Percentiles rank a stretch among this genome's conserved stretches.
Conservation (phyloP, 35 echinoderm and acorn worm genomes). For the Diadema setosum region DNA sequence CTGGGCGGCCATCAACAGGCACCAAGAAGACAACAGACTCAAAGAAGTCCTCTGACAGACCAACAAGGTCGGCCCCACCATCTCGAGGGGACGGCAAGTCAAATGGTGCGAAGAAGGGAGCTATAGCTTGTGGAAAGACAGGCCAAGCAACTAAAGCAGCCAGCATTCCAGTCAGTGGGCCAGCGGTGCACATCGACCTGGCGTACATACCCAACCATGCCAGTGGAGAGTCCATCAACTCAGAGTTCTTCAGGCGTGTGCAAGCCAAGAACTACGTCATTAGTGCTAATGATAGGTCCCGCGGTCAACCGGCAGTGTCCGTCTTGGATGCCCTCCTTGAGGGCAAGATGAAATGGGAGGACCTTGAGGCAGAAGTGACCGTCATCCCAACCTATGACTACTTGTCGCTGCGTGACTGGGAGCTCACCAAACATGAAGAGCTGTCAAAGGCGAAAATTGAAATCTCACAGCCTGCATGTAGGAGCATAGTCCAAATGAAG, state of each 20-base stretch:
- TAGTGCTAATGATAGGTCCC: conserved; percentile 80
- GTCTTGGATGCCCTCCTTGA: conserved; percentile 86
- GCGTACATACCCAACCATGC: conserved; percentile 94
- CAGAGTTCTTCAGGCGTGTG: conserved; percentile 90
- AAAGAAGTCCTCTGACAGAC: conserved; percentile 61
- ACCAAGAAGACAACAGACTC: conserved; percentile 39
- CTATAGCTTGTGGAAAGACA: conserved; percentile 18
- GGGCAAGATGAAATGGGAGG: conserved; percentile 87
- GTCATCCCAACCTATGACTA: conserved; percentile 94
- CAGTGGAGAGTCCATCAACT: conserved; percentile 78
- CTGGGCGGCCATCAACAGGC: conserved; percentile 29
- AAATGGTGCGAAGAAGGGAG: conserved; percentile 26
- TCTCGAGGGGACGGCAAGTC: conserved; percentile 40
- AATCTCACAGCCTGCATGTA: conserved; percentile 79
- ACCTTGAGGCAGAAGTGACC: conserved; percentile 57
- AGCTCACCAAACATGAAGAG: conserved; percentile 72
- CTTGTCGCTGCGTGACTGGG: conserved; percentile 74
- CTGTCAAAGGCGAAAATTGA: conserved; percentile 76
- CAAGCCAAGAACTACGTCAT: conserved; percentile 91
- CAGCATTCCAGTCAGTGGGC: conserved; percentile 82
- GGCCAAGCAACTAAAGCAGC: conserved; percentile 32
- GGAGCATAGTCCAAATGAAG: conserved; percentile 95
- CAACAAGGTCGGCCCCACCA: conserved; percentile 35
- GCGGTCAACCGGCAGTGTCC: conserved; percentile 53
- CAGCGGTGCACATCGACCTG: conserved; percentile 86